Evolutionary conservation across 2,888 invertebrate genomes (phyloP).

Genomic region (Leptinotarsa rubiginosa): DNA sequence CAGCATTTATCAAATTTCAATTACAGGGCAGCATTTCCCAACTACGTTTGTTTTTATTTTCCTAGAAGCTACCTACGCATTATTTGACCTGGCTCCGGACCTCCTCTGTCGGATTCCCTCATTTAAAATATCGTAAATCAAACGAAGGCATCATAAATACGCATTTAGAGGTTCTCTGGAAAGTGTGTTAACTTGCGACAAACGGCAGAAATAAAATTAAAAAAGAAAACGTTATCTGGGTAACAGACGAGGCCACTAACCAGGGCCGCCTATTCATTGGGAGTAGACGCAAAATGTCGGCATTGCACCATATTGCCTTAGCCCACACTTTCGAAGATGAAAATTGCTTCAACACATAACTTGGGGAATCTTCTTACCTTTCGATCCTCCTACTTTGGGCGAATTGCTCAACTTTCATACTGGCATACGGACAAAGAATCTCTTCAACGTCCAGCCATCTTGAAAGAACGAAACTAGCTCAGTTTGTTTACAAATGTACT

Average conservation of each 20-base stretch:
- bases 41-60: slow-evolving; percentile 36
- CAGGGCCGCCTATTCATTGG: slow-evolving; percentile 54
- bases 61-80: slow-evolving; percentile 32
- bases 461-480: slow-evolving; percentile 61
- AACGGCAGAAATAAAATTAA: slow-evolving; percentile 29
- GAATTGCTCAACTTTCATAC: slow-evolving; percentile 77
- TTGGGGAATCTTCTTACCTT: slow-evolving; percentile 67
- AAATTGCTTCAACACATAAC: background rate
- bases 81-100: slow-evolving; percentile 37
- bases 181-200: slow-evolving; percentile 30
- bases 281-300: slow-evolving; percentile 58
- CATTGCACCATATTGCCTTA: slow-evolving; percentile 48
- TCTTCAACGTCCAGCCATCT: slow-evolving; percentile 81
- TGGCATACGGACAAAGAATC: slow-evolving; percentile 77
- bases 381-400: slow-evolving; percentile 73
- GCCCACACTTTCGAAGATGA: slow-evolving; percentile 27
- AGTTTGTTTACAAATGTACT: slow-evolving; percentile 57
- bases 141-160: slow-evolving; percentile 26
- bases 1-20: background rate
- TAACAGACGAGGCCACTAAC: slow-evolving; percentile 58
- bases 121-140: slow-evolving; percentile 29
- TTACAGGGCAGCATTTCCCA: background rate
- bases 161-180: slow-evolving; percentile 22
- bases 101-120: slow-evolving; percentile 30
- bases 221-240: slow-evolving; percentile 38